Evolutionary conservation across 2,888 invertebrate genomes (phyloP), one percentile per base, ranked within the genome.

Genomic region (Ormyrus rosae): DNA sequence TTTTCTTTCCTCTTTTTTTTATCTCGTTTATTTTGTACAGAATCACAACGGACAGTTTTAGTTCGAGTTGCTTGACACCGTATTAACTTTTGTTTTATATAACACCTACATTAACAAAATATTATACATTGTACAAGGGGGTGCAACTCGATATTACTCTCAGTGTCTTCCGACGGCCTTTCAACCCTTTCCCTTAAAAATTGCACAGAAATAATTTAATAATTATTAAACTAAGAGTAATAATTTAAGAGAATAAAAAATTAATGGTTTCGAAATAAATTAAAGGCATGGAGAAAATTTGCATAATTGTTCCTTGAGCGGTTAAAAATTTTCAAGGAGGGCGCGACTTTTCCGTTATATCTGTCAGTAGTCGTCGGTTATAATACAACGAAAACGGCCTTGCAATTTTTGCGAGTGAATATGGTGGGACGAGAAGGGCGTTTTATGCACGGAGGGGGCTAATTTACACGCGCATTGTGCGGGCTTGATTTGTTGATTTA

Each of bases 51-150:
- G 85, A 84, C 84, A 79, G 71, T 76, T 74, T 76, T 83, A 69
- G 55, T 80, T 83, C 81, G 84, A 86, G 81, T 85, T 85, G 81
- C 77, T 82, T 82, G 68, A 68, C 80, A 81, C 78, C 83, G 80
- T 84, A 79, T 80, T 78, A 83, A 83, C 83, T 78, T 84, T 84
- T 80, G 80, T 84, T 85, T 34, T 87, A 87, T 88, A 86, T 86
- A 87, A 87, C 86, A 88, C 85, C 86, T 88, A 89, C 84, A 85
- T 85, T 85, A 89, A 89, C 86, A 86, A 87, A 90, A 89, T 90
- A 90, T 89, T 85, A 88, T 88, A 90, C 89, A 90, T 89, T 89
- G 85, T 89, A 88, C 88, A 88, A 84, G 84, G 84, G 84, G 84
- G 85, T 84, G 86, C 85, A 86, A 86, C 86, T 87, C 86, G 86